These are phyloP conservation scores for Mythimna lalbum DNA, from an alignment of 2,888 invertebrate species.

Conservation along the genomic window DNA sequence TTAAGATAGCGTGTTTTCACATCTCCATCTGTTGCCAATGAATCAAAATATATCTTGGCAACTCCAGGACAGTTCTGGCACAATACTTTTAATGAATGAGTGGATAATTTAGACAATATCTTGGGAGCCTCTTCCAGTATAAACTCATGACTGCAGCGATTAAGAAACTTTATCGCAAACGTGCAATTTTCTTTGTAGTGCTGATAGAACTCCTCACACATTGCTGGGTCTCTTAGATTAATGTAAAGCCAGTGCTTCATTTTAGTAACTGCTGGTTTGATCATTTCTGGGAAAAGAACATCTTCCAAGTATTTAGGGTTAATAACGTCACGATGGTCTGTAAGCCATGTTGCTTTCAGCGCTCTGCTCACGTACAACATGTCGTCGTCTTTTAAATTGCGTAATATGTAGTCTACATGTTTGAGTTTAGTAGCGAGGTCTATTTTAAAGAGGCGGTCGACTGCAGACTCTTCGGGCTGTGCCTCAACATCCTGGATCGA, in stretches of 20 bases:
- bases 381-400: constrained; percentile 76
- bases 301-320: constrained; percentile 78
- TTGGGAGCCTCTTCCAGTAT: constrained; percentile 68
- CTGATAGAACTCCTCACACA: constrained; percentile 76
- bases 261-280: constrained; percentile 70
- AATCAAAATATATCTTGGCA: constrained; percentile 74
- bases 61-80: constrained; percentile 72
- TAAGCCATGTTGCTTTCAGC: constrained; percentile 78
- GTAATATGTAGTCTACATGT: constrained; percentile 75
- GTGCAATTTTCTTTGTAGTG: constrained; percentile 71
- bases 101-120: constrained; percentile 71
- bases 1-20: constrained; percentile 63
- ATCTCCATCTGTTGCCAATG: constrained; percentile 62
- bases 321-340: constrained; percentile 72
- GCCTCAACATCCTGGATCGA: constrained; percentile 53
- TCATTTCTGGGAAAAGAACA: constrained; percentile 77
- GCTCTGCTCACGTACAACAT: constrained; percentile 81
- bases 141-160: constrained; percentile 71
- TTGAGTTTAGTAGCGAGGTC: constrained; percentile 76
- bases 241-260: constrained; percentile 76
- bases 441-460: constrained; percentile 81
- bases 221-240: constrained; percentile 61
- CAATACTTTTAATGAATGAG: constrained; percentile 73
- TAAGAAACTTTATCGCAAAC: constrained; percentile 74
- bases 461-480: constrained; percentile 67